Evolutionary conservation across 2,797 vertebrate genomes (phyloP).

Genomic region (Cheirogaleus major): DNA sequence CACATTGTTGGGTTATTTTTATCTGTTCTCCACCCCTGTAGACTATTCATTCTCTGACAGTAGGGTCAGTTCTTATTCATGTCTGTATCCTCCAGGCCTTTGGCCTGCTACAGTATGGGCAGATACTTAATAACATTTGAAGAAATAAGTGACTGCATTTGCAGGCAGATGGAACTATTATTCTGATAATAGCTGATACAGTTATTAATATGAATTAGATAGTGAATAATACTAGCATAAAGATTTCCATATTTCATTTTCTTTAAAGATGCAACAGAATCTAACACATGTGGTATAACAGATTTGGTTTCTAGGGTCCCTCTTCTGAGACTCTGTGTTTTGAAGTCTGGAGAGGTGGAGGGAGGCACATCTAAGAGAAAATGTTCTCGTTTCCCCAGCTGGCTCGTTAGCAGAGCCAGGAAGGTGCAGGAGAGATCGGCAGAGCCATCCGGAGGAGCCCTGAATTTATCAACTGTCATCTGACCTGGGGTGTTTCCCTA

Average conservation of each 20-base stretch:
- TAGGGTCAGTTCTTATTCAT: background rate
- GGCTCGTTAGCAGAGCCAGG: background rate
- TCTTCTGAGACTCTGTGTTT: background rate
- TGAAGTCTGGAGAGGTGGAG: background rate
- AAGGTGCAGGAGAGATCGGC: background rate
- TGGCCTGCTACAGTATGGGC: background rate
- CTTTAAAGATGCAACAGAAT: background rate
- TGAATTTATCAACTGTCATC: background rate
- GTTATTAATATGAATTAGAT: background rate
- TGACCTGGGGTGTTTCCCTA: background rate
- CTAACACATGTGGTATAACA: background rate
- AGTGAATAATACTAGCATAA: background rate
- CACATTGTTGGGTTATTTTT: background rate
- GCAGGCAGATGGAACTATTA: constrained; percentile 9
- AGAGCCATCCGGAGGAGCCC: fast-evolving
- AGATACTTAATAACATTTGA: background rate
- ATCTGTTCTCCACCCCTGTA: background rate
- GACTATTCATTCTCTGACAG: background rate
- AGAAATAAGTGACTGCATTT: constrained; percentile 32
- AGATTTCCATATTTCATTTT: constrained; percentile 9
- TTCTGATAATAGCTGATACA: background rate
- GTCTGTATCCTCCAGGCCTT: background rate
- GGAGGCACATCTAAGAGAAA: background rate
- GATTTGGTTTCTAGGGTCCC: background rate
- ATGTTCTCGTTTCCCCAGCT: background rate